Evolutionary conservation across 2,888 invertebrate genomes (phyloP).

Genomic region (Callimorpha dominula): DNA sequence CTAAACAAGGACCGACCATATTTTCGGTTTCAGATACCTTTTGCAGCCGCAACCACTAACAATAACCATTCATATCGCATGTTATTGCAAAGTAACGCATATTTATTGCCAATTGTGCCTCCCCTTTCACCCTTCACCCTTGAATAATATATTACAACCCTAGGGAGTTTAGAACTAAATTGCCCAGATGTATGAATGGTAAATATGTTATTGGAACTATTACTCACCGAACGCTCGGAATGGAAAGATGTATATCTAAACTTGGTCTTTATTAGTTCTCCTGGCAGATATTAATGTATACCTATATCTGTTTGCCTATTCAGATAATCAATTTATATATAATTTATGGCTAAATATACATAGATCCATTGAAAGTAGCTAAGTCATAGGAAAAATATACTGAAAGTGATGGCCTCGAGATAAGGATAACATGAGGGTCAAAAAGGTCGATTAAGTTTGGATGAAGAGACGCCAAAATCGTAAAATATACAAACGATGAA

Average conservation of each 20-base stretch:
- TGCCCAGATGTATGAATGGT: slow-evolving; percentile 58
- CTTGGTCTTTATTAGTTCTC: slow-evolving; percentile 27
- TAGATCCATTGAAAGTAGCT: neutral
- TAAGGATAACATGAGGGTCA: neutral
- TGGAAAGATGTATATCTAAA: slow-evolving; percentile 25
- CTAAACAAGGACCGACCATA: slow-evolving; percentile 28
- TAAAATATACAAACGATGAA: too few species aligned
- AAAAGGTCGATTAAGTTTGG: neutral
- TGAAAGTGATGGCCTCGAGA: neutral
- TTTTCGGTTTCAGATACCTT: slow-evolving; percentile 38
- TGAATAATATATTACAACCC: slow-evolving; percentile 51
- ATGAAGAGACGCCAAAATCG: too few species aligned
- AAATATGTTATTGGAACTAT: slow-evolving; percentile 48
- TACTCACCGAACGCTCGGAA: slow-evolving; percentile 20
- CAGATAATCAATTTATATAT: slow-evolving; percentile 1
- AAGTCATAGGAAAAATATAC: neutral
- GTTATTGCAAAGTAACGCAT: slow-evolving; percentile 65
- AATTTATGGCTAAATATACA: neutral
- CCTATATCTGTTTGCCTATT: slow-evolving; percentile 4
- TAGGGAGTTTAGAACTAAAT: slow-evolving; percentile 56
- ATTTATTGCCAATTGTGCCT: slow-evolving; percentile 65
- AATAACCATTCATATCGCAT: slow-evolving; percentile 58
- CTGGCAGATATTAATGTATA: slow-evolving; percentile 14
- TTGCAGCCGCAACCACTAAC: slow-evolving; percentile 46
- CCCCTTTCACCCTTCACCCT: slow-evolving; percentile 32